phyloP scores from a whole-genome alignment of 53 echinoderm and acorn worm genomes.

The Patiria pectinifera region DNA sequence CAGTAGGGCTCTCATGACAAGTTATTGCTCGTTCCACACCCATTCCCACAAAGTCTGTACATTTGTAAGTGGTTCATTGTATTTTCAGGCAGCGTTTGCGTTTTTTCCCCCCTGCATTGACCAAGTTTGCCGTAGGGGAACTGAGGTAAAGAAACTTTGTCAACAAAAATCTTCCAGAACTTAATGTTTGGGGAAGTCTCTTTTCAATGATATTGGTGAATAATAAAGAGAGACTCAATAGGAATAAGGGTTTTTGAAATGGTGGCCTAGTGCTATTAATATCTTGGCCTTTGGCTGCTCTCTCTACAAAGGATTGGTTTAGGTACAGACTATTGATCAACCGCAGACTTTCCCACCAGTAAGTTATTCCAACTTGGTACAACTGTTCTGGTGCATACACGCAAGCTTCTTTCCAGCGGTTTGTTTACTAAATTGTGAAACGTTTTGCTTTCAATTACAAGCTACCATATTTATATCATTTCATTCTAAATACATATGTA shows the following conservation, averaged over 20 bases:
- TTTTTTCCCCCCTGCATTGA: background rate
- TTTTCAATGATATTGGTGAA: background rate
- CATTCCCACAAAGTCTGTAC: background rate
- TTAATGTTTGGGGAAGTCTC: background rate
- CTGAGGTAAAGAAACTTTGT: background rate
- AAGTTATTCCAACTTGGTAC: no score
- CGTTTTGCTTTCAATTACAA: no score
- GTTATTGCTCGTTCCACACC: background rate
- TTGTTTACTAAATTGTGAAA: no score
- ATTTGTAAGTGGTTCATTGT: background rate
- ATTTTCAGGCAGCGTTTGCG: background rate
- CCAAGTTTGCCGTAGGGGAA: background rate
- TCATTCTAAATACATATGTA: no score
- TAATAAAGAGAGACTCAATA: background rate
- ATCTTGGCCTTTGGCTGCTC: background rate
- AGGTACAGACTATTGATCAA: background rate
- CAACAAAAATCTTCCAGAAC: background rate
- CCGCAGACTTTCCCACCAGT: background rate
- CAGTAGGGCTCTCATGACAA: background rate
- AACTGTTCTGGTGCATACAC: no score
- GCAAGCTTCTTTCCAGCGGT: no score
- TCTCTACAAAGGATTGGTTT: background rate
- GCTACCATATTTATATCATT: no score
- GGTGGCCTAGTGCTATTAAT: background rate
- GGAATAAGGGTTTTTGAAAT: background rate